Conservation (phyloP, 2,797 vertebrate genomes). For the Synaphobranchus kaupii region DNA sequence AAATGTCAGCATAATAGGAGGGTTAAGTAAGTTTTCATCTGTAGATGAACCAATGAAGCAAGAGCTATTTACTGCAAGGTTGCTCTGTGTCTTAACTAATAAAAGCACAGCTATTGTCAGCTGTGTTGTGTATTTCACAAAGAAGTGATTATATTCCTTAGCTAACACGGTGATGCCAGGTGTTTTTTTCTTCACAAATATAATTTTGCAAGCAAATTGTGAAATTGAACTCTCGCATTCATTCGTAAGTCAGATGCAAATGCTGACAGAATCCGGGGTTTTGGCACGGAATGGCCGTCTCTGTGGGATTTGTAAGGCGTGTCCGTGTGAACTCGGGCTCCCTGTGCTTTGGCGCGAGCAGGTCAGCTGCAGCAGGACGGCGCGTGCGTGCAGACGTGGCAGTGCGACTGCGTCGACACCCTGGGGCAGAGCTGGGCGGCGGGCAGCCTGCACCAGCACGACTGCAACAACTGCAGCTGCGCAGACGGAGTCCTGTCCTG, state of each 20-base stretch:
- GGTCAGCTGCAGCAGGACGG: constrained; percentile 79
- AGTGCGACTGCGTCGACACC: constrained; percentile 83
- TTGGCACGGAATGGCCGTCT: neutral
- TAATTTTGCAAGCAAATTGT: neutral
- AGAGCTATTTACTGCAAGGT: neutral
- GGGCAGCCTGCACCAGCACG: constrained; percentile 73
- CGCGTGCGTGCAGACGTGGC: constrained; percentile 74
- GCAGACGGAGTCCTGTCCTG: constrained; percentile 74
- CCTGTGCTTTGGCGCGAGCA: constrained; percentile 46
- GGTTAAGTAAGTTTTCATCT: neutral
- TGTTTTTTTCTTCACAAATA: neutral
- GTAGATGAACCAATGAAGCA: neutral
- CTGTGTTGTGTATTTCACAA: neutral
- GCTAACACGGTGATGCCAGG: no score
- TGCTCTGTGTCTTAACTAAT: neutral
- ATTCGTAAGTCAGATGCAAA: neutral
- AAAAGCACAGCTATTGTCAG: neutral
- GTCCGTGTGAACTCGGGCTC: neutral
- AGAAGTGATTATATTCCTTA: neutral
- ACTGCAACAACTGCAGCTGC: constrained; percentile 86
- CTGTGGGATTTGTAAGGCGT: neutral
- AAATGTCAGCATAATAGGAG: no score
- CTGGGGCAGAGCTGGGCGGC: constrained; percentile 80
- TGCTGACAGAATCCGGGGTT: neutral
- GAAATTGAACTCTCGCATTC: neutral